Evolutionary conservation across 2,888 invertebrate species (phyloP), one percentile per base, ranked within the genome.

Genomic region (Heliothis peltigera): DNA sequence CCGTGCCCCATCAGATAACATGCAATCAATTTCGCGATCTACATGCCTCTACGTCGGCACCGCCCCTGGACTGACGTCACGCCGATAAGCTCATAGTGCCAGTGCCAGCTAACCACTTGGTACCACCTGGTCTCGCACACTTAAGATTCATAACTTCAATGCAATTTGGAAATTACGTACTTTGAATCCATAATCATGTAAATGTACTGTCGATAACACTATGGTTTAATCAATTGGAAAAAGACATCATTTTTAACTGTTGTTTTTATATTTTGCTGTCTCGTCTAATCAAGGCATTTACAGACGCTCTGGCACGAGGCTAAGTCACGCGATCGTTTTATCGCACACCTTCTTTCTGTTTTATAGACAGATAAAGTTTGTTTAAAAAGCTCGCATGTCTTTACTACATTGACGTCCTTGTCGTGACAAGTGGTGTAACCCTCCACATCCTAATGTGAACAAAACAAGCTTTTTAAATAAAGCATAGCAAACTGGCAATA

Each of bases 21-120:
- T 93, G 94, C 94, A 93, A 95, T 95, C 94, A 93, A 94, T 92
- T 94, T 93, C 91, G 94, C 95, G 92, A 95, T 95, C 95, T 94
- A 93, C 93, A 94, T 92, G 91, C 91, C 85, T 93, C 91, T 91
- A 93, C 89, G 91, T 91, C 91, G 92, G 92, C 93, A 90, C 92
- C 92, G 90, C 92, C 92, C 91, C 84, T 89, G 88, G 89, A 90
- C 90, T 92, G 93, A 94, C 94, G 92, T 93, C 92, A 93, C 91
- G 87, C 89, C 89, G 89, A 91, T 90, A 92, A 90, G 89, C 86
- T 83, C 83, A 88, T 89, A 93, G 93, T 93, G 91, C 94, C 93
- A 93, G 93, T 93, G 91, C 94, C 93, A 92, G 90, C 88, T 87
- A 89, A 87, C 86, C 84, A 86, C 89, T 85, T 92, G 92, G 93